phyloP scores from a whole-genome alignment of 2,888 invertebrate species.

The Tethea ocularis region DNA sequence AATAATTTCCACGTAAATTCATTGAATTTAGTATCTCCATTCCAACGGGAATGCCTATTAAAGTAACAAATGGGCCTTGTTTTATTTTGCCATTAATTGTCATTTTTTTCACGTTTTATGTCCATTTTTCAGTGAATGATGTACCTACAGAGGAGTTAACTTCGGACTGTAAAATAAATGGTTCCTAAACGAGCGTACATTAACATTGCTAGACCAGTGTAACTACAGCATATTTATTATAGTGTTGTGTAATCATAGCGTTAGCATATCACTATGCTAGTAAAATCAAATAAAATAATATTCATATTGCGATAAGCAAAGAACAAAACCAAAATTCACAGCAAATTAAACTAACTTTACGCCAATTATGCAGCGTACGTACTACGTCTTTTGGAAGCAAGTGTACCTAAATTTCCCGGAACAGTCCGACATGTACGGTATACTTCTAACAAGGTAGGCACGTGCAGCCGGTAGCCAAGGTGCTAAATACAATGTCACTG shows the following conservation, averaged over 20 bases:
- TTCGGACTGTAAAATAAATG: constrained; percentile 32
- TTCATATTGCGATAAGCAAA: not conserved
- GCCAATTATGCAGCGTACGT: not conserved
- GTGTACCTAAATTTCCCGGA: not conserved
- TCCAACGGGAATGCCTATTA: constrained; percentile 33
- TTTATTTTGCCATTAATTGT: constrained; percentile 48
- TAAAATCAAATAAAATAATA: not conserved
- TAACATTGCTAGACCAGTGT: constrained; percentile 8
- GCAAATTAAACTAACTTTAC: not conserved
- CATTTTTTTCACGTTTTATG: constrained; percentile 45
- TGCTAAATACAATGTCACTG: constrained; percentile 33
- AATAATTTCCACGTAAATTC: constrained; percentile 43
- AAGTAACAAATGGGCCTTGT: constrained; percentile 44
- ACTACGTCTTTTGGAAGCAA: not conserved
- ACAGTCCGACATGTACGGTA: constrained; percentile 1
- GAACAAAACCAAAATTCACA: not conserved
- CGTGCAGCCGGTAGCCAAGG: constrained; percentile 26
- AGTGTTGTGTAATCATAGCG: not conserved
- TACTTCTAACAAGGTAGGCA: constrained; percentile 41
- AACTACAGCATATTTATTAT: not conserved
- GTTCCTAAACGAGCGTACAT: constrained; percentile 18
- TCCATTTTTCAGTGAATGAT: constrained; percentile 40
- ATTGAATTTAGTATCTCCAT: constrained; percentile 28
- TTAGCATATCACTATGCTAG: not conserved
- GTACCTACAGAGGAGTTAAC: constrained; percentile 41